Evolutionary conservation across 2,797 vertebrate species (phyloP).

Genomic region (Bufotes viridis): DNA sequence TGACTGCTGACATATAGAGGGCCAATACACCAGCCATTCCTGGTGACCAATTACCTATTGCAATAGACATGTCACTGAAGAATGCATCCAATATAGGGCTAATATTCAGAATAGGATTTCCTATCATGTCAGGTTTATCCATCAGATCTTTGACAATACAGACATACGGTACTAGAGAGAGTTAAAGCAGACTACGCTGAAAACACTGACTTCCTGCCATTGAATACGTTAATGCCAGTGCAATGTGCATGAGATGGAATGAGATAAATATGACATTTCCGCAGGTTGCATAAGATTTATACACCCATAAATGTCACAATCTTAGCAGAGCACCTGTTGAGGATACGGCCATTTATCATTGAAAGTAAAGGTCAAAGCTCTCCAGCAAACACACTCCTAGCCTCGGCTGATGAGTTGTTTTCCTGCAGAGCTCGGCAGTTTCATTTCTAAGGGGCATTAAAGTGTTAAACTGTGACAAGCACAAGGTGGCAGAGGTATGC

Average conservation of each 20-base stretch:
- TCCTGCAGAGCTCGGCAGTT: background rate
- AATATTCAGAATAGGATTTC: background rate
- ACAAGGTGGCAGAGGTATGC: too few species aligned
- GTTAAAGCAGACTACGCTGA: background rate
- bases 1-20: background rate
- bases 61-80: background rate
- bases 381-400: constrained; percentile 7
- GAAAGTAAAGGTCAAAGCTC: constrained; percentile 47
- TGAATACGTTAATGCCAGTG: background rate
- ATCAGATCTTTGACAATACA: background rate
- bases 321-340: constrained; percentile 27
- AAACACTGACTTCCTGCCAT: background rate
- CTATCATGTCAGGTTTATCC: background rate
- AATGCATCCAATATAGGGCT: background rate
- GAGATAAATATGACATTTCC: constrained; percentile 26
- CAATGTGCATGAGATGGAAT: background rate
- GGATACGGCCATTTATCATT: constrained; percentile 24
- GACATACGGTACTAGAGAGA: background rate
- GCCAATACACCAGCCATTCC: background rate
- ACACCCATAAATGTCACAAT: constrained; percentile 49
- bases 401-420: background rate
- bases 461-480: background rate
- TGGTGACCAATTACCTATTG: too few species aligned
- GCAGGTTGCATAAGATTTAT: constrained; percentile 41
- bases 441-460: background rate